phyloP scores from a whole-genome alignment of 2,113 vertebrate genomes.

The Spilogale gracilis region DNA sequence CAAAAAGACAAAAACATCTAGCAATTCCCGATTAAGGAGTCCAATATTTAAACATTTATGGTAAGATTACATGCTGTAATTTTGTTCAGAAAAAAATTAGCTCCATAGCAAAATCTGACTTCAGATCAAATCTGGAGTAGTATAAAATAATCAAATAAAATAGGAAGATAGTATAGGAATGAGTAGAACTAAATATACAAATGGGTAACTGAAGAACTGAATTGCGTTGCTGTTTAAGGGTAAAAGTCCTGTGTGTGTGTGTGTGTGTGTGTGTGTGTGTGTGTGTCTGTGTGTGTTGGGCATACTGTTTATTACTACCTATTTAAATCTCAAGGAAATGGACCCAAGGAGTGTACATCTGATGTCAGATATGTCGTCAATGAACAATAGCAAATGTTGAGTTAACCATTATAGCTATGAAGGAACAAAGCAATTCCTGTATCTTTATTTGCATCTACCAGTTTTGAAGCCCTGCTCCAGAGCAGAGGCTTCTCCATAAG shows the following conservation, averaged over 20 bases:
- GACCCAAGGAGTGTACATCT: not conserved
- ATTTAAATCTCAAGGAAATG: not conserved
- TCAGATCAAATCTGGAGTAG: conserved; percentile 32
- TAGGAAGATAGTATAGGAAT: not conserved
- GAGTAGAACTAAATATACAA: not conserved
- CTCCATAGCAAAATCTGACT: conserved; percentile 47
- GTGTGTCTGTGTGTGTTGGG: not conserved
- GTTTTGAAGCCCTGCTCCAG: not conserved
- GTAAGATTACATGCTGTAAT: conserved; percentile 1
- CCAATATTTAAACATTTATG: conserved; percentile 43
- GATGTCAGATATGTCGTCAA: not conserved
- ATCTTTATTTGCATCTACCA: not conserved
- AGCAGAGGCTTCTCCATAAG: not conserved
- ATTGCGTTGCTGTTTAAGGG: not conserved
- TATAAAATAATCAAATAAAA: conserved; percentile 26
- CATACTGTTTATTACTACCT: not conserved
- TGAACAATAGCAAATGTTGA: not conserved
- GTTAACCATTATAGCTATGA: not conserved
- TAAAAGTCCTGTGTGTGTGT: not conserved
- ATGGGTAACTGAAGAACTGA: not conserved
- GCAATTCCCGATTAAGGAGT: conserved; percentile 26
- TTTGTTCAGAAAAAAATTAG: conserved; percentile 53
- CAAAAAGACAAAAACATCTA: conserved; percentile 24
- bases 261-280: not conserved
- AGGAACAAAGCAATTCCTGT: not conserved